These are phyloP conservation scores for Chamaetylas fuelleborni DNA, from an alignment of 2,113 vertebrate species.

Conservation along the genomic window DNA sequence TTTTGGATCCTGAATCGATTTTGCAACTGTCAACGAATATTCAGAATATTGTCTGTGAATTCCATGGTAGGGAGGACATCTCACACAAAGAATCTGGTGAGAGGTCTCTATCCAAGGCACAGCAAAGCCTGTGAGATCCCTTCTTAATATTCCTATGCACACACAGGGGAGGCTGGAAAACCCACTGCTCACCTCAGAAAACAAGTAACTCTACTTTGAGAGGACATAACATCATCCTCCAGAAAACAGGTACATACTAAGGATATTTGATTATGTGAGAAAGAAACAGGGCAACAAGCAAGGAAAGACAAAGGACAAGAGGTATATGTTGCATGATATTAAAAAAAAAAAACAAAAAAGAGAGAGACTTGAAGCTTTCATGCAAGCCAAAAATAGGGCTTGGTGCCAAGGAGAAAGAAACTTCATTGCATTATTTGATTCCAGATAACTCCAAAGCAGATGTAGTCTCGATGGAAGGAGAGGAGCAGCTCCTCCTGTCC, in stretches of 20 bases:
- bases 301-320: background rate
- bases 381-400: background rate
- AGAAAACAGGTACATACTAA: background rate
- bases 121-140: background rate
- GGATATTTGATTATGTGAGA: background rate
- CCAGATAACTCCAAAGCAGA: background rate
- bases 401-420: background rate
- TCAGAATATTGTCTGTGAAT: background rate
- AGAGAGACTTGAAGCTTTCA: background rate
- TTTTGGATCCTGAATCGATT: background rate
- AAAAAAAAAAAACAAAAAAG: background rate
- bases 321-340: background rate
- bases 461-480: background rate
- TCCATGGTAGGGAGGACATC: background rate
- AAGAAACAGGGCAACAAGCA: background rate
- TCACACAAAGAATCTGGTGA: background rate
- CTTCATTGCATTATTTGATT: background rate
- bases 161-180: fast-evolving
- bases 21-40: background rate
- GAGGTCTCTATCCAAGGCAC: background rate
- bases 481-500: background rate
- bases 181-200: background rate
- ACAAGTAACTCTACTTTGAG: background rate
- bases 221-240: background rate
- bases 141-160: background rate